Base-by-base conservation (phyloP, 1,140 invertebrate species). In the Solenopsis invicta region DNA sequence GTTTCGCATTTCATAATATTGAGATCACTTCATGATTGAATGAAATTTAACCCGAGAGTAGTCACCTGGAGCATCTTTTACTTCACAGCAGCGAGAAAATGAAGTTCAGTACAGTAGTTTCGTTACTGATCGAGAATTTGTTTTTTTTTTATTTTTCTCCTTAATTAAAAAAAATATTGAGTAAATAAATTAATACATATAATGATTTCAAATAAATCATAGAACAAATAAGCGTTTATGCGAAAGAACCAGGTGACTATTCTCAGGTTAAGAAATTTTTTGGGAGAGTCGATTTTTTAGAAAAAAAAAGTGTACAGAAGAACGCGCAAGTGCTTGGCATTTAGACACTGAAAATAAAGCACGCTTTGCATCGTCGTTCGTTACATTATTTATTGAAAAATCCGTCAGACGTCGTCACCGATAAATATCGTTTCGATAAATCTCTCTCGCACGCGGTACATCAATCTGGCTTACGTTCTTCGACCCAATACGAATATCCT, bases 401-500 rank as follows among this genome's bases (percentile, higher is more conserved):
- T 75, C 80, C 80, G 69, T 82, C 67, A 74, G 52, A 82, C 54
- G 54, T 84, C 69, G 69, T 84, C 80, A 50, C 80, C 80, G 69
- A 84, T 74, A 84, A 84, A 84, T 84, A 84, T 84, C 80, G 80
- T 84, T 84, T 74, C 80, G 69, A 84, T 84, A 84, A 84, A 84
- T 84, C 80, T 84, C 54, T 61, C 69, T 61, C 18, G 69, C 69
- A 45, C 54, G 54, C 54, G 80, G 41, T 84, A 84, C 80, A 84
- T 84, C 80, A 84, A 84, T 84, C 80, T 84, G 54, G 80, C 80
- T 84, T 84, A 84, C 67, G 80, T 75, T 84, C 69, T 76, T 45
- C 82, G 45, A 66, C 64, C 12, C 80, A 67, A 61, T 86, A 84
- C 71, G 81, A 61, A 86, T 74, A 66, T 69, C 75, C 45, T 75